phyloP scores from a whole-genome alignment of 2,888 invertebrate species.

The Perizoma flavofasciatum region DNA sequence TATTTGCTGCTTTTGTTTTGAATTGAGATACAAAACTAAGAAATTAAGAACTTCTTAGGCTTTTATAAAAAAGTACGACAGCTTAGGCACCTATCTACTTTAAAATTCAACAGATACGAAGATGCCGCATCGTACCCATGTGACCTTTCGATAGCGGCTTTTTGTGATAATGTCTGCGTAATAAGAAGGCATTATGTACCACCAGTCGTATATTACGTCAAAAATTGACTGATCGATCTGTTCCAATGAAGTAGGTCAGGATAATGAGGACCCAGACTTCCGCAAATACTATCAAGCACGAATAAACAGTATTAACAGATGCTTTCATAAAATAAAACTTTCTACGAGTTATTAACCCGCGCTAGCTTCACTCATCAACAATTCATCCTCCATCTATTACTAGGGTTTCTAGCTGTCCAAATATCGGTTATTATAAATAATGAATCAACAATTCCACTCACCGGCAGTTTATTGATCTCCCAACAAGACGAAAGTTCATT shows the following conservation, averaged over 20 bases:
- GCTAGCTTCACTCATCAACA: constrained; percentile 38
- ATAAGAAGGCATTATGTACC: constrained; percentile 23
- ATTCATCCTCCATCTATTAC: constrained; percentile 52
- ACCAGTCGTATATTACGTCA: constrained; percentile 27
- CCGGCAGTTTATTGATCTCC: constrained; percentile 66
- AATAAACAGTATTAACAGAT: constrained; percentile 12
- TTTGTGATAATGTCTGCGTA: constrained; percentile 11
- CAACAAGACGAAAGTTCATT: constrained; percentile 56
- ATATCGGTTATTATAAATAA: constrained; percentile 59
- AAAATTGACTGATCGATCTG: constrained; percentile 44
- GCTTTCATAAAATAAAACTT: constrained; percentile 26
- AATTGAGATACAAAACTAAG: no score
- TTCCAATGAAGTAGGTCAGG: constrained; percentile 50
- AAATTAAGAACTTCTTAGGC: no score
- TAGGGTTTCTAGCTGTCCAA: constrained; percentile 48
- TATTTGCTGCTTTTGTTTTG: no score
- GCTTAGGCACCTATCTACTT: constrained; percentile 9
- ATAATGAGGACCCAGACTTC: constrained; percentile 32
- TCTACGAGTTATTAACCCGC: constrained; percentile 28
- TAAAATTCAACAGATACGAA: constrained; percentile 28
- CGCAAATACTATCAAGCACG: constrained; percentile 8
- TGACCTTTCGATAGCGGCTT: constrained; percentile 32
- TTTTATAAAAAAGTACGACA: no score
- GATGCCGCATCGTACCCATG: constrained; percentile 27
- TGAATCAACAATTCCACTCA: constrained; percentile 57